Evolutionary conservation across 92 coral and sea anemone species (phyloP), one percentile per base, ranked within the genome.

Genomic region (Heteractis magnifica): DNA sequence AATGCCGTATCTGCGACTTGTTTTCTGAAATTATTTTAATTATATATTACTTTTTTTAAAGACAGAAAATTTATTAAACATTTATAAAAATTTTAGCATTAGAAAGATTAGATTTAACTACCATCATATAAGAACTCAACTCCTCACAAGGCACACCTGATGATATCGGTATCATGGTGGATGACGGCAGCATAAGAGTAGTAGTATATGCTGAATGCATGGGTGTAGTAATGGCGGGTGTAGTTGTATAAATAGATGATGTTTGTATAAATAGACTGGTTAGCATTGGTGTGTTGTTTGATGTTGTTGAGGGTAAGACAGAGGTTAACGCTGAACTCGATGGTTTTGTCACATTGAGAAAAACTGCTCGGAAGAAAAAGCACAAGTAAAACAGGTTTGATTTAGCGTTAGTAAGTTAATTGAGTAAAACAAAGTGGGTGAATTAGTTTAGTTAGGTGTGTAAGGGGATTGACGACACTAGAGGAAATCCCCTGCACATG

Each of bases 321-420:
- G 79, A 52, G 10, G 58, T 49, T 52, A 49, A 26, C 3, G 79
- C 56, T 75, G 79, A 49, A 16, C 56, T 49, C 12, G 55, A 18
- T 15, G 55, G 1, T 75, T 9, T 75, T 75, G 79, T 75, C 41
- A 14, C 79, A 20, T 75, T 75, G 59, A 18, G n/a, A 75, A 75
- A 75, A 9, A 52, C 79, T 75, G 79, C 79, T 75, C 59, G 41
- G 44, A 13, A 77, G 64, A 77, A 56, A 77, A 77, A 51, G 70
- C 12, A 53, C 4, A 34, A 18, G 51, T 52, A 20, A 26, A 50
- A 41, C 77, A 18, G 62, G 14, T 8, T 8, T 51, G 8, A 53
- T 62, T 62, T 62, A 10, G 20, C 6, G 23, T 62, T 62, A 77
- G 56, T 53, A 52, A 8, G 81, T 51, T 34, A n/a, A 26, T n/a